Conservation (phyloP, 2,888 invertebrate genomes). For the Hetaerina titia region DNA sequence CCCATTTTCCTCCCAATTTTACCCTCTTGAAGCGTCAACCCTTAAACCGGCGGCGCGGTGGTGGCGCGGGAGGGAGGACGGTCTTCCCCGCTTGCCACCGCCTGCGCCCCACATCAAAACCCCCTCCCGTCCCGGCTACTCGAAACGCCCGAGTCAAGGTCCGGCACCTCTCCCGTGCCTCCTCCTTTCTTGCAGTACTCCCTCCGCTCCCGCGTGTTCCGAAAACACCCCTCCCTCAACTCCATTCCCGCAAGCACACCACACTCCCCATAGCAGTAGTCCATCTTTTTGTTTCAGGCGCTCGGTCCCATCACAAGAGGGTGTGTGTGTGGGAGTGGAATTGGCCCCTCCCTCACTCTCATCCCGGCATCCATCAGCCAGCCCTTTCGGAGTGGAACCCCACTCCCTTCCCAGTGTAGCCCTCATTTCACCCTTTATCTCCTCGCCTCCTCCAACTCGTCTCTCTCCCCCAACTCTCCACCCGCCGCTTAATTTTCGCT, state of each 20-base stretch:
- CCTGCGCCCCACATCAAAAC: not conserved
- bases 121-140: not conserved
- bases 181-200: not conserved
- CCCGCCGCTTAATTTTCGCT: constrained; percentile 59
- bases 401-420: not conserved
- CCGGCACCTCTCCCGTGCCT: not conserved
- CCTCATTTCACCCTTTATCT: not conserved
- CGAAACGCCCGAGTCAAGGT: not conserved
- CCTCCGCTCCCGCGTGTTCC: not conserved
- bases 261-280: no score
- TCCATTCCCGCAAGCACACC: not conserved
- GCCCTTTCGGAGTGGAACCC: constrained; percentile 6
- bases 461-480: not conserved
- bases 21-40: not conserved
- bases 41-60: not conserved
- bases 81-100: not conserved
- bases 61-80: not conserved
- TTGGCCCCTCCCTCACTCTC: not conserved
- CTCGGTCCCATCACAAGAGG: no score
- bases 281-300: no score
- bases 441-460: constrained; percentile 15
- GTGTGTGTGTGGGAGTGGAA: not conserved
- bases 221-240: not conserved
- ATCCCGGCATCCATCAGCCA: constrained; percentile 28
- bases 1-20: no score